These are phyloP conservation scores for Tetramorium simillimum DNA, from an alignment of 1,140 invertebrate genomes.

Conservation along the genomic window DNA sequence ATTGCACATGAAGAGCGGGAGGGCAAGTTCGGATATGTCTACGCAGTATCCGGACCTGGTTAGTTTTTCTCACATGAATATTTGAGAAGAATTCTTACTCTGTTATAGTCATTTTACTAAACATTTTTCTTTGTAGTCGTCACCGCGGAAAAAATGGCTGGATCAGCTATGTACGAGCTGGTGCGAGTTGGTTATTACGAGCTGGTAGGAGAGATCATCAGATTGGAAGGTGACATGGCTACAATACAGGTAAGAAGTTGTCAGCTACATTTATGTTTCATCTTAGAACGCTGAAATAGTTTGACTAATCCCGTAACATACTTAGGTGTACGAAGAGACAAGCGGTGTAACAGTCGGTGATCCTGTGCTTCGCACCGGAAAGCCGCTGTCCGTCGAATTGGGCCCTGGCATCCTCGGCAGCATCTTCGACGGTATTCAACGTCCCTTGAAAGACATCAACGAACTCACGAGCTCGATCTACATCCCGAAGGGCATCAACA, in stretches of 20 bases:
- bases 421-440: conserved; percentile 99
- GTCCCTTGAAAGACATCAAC: conserved; percentile 98
- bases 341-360: conserved; percentile 99
- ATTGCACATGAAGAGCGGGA: conserved; percentile 95
- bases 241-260: conserved; percentile 94
- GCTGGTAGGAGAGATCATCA: conserved; percentile 99
- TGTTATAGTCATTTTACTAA: neutral
- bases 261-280: neutral
- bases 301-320: neutral
- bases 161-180: conserved; percentile 99
- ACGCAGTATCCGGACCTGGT: conserved; percentile 99
- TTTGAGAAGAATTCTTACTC: neutral
- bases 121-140: conserved; percentile 91
- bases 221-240: conserved; percentile 99
- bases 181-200: conserved; percentile 99
- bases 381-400: conserved; percentile 98
- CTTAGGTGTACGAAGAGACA: conserved; percentile 99
- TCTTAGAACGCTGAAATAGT: neutral
- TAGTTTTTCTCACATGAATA: conserved; percentile 81
- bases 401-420: conserved; percentile 99
- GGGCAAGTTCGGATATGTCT: conserved; percentile 96
- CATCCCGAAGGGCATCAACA: conserved; percentile 99
- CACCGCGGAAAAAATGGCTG: conserved; percentile 99
- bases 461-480: conserved; percentile 98
- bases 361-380: conserved; percentile 98